Evolutionary conservation across 2,888 invertebrate genomes (phyloP), one percentile per base, ranked within the genome.

Genomic region (Physocephala rufipes): DNA sequence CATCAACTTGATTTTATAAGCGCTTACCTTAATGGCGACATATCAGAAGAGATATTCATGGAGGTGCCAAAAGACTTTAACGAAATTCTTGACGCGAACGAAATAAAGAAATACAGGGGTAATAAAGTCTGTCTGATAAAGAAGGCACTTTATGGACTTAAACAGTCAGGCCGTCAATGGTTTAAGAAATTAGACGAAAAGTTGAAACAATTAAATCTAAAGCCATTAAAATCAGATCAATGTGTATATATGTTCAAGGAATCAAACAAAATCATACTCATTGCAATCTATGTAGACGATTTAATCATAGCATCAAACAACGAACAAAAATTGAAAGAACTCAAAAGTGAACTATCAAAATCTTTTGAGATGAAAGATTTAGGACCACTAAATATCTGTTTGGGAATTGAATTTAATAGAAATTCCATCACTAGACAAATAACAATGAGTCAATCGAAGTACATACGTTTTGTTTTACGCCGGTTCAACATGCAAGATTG

Each of bases 21-120:
- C 43, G 73, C 75, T 0, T 76, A 70, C 45, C 55, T 72, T 12
- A 72, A 75, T 55, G 75, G 74, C 45, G 55, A 68, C 9, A 45
- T 75, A 47, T 53, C 70, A 55, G 69, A 74, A 47, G 71, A 71
- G 4, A 51, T 72, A 1, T 73, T 70, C 43, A 72, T 73, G 69
- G 47, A 61, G 13, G 67, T 70, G 51, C 75, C 72, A 12, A 66
- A 70, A 16, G 12, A 66, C 28, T 73, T 70, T n/a, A 26, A 53
- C 2, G 63, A 70, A 28, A 7, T 51, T 45, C 21, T 24, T 2
- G 51, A 19, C n/a, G 43, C 49, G 21, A 16, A 36, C 1, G 45
- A 47, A 64, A 30, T 47, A 15, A n/a, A 15, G n/a, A 45, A 26
- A 43, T 45, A 59, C 28, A 5, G 15, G 15, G 16, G 19, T 26